Base-by-base conservation (phyloP, 2,888 invertebrate species). In the Lingula anatina region DNA sequence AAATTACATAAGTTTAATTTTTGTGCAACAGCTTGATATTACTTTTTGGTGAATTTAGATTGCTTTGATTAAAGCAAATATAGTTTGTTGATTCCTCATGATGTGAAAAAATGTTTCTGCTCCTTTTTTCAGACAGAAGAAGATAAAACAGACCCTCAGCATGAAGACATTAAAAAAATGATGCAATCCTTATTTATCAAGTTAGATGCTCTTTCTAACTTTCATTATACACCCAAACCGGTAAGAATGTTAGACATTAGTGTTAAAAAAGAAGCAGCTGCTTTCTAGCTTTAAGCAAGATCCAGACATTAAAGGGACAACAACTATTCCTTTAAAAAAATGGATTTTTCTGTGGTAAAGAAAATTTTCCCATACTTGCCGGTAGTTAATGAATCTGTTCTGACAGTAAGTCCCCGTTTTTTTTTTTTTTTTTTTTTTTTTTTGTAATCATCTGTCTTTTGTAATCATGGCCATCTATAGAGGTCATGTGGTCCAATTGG, bases 151-250 rank as follows among this genome's bases (percentile, higher is more conserved):
- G 76, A 79, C 71, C 85, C 87, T 61, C 83, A 85, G 53, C 90
- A 94, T 67, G 85, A 82, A 52, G 86, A 88, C 75, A 88, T 97
- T 28, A 83, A 84, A 57, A 81, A 83, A 49, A 79, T 84, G 59
- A 88, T 95, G 87, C 80, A 81, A 12, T 79, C 82, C 1, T 73
- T 99, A 4, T 94, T 96, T 68, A 74, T 82, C 0, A 89, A 95
- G 75, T 80, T 99, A 37, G 94, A 97, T 78, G 90, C 95, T 0
- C 80, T 99, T 15, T 88, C 89, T 1, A 94, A 97, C 76, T 95
- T 88, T 77, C 90, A 95, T 76, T 97, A 89, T 68, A 93, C 93
- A 40, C 96, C 97, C 0, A 90, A 87, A 80, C 83, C 85, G 50
- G 84, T 84, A 73, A 74, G 69, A 54, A 5, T n/a, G 2, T 2